Percentiles rank a stretch among this genome's conserved stretches.
phyloP scores from a whole-genome alignment of 2,888 invertebrate species.

The Cabera pusaria region DNA sequence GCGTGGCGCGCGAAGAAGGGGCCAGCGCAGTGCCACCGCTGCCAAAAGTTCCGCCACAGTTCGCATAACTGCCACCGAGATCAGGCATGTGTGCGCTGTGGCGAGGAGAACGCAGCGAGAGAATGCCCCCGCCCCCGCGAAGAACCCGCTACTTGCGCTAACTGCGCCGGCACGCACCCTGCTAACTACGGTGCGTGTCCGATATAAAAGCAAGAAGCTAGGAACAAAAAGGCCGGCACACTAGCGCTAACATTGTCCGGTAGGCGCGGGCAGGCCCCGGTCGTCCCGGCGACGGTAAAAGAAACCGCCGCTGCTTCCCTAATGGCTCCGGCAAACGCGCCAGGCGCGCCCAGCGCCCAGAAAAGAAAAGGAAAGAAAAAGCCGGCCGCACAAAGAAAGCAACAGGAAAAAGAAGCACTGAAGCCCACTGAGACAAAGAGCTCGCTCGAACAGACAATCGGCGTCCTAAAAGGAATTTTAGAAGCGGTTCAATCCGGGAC shows the following conservation, averaged over 20 bases:
- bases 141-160: too few relatives aligned
- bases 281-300: too few relatives aligned
- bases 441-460: slow-evolving; percentile 2
- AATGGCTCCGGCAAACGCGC: slow-evolving; percentile 1
- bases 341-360: neutral
- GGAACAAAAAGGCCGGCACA: slow-evolving; percentile 17
- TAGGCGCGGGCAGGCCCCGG: too few relatives aligned
- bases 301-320: too few relatives aligned
- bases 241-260: slow-evolving; percentile 5
- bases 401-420: neutral
- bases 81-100: too few relatives aligned
- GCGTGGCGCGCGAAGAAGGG: slow-evolving; percentile 25
- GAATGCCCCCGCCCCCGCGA: too few relatives aligned
- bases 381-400: neutral
- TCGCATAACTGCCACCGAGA: too few relatives aligned
- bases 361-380: neutral
- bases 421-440: neutral
- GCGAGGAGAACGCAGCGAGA: too few relatives aligned
- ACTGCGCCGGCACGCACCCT: too few relatives aligned
- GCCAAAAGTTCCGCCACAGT: too few relatives aligned
- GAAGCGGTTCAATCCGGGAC: slow-evolving; percentile 6
- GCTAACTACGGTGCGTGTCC: too few relatives aligned
- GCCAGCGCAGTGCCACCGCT: slow-evolving; percentile 33
- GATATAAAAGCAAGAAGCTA: slow-evolving; percentile 4
- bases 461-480: slow-evolving; percentile 4